A percentile compares a stretch with the other conserved stretches of the same genome.
These are phyloP conservation scores for Cecropterus lyciades DNA, from an alignment of 1,140 invertebrate species.

Conservation along the genomic window DNA sequence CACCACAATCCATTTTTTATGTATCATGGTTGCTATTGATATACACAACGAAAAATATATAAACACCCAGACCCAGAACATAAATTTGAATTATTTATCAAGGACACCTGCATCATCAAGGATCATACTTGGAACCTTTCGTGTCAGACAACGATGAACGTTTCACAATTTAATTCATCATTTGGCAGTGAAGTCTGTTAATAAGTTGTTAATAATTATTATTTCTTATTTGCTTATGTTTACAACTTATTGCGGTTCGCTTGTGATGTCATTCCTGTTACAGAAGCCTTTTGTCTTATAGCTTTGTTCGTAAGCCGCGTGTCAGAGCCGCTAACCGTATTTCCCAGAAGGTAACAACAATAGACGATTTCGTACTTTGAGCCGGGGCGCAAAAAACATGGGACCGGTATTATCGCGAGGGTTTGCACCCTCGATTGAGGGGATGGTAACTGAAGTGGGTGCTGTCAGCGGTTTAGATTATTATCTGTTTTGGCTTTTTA, in stretches of 20 bases:
- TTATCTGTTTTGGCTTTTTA: constrained; percentile 10
- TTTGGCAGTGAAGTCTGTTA: no score
- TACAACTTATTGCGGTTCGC: neutral
- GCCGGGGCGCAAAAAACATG: constrained; percentile 22
- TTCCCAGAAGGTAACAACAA: constrained; percentile 4
- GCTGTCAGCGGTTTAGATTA: constrained; percentile 13
- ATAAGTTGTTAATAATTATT: no score
- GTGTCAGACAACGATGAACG: no score
- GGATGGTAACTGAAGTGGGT: constrained; percentile 8
- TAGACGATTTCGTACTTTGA: constrained; percentile 22
- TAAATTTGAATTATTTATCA: no score
- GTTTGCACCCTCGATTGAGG: constrained; percentile 17
- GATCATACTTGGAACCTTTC: no score
- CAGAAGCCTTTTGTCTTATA: neutral
- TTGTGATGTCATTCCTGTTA: neutral
- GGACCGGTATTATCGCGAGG: constrained; percentile 20
- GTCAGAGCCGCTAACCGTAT: constrained; percentile 12
- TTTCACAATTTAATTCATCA: no score
- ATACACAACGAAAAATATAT: no score
- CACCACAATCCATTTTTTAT: no score
- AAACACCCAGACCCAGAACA: no score
- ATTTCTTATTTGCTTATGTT: no score
- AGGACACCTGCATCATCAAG: no score
- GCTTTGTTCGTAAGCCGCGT: neutral
- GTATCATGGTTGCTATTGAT: no score